A percentile compares a stretch with the other conserved stretches of the same genome.
These are phyloP conservation scores for Lutjanus erythropterus DNA, from an alignment of 2,113 vertebrate genomes.

Conservation along the genomic window DNA sequence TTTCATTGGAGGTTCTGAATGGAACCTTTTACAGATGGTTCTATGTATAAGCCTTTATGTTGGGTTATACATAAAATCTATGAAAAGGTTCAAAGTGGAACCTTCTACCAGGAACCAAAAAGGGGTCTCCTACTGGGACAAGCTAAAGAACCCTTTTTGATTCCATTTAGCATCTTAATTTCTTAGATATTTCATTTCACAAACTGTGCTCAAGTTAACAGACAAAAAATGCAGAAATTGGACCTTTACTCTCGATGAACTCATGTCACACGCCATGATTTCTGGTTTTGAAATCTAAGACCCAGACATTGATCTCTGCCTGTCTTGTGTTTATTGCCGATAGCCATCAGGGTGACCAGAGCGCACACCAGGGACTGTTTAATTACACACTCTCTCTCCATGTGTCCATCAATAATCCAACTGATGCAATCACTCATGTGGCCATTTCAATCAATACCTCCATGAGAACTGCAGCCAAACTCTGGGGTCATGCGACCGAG, in stretches of 20 bases:
- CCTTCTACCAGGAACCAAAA: no score
- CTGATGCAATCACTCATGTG: constrained; percentile 75
- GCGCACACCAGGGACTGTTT: constrained; percentile 75
- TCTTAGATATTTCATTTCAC: no score
- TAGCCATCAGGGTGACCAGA: constrained; percentile 72
- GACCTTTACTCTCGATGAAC: not conserved
- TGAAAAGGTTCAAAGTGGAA: no score
- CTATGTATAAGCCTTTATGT: no score
- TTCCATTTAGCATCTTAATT: no score
- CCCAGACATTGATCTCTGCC: constrained; percentile 65
- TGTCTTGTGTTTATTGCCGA: constrained; percentile 72
- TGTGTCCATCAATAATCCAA: constrained; percentile 72
- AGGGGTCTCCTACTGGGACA: no score
- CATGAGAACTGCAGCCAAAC: constrained; percentile 43
- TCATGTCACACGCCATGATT: constrained; percentile 21
- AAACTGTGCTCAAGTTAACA: not conserved
- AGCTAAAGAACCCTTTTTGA: no score
- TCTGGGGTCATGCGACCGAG: constrained; percentile 17
- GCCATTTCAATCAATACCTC: constrained; percentile 73
- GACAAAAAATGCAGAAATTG: not conserved
- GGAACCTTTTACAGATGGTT: no score
- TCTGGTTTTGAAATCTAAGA: constrained; percentile 66
- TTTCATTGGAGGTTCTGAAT: no score
- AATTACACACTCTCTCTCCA: constrained; percentile 73
- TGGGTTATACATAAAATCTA: no score